phyloP scores from a whole-genome alignment of 1,140 invertebrate genomes.

The Drosophila baimaii region DNA sequence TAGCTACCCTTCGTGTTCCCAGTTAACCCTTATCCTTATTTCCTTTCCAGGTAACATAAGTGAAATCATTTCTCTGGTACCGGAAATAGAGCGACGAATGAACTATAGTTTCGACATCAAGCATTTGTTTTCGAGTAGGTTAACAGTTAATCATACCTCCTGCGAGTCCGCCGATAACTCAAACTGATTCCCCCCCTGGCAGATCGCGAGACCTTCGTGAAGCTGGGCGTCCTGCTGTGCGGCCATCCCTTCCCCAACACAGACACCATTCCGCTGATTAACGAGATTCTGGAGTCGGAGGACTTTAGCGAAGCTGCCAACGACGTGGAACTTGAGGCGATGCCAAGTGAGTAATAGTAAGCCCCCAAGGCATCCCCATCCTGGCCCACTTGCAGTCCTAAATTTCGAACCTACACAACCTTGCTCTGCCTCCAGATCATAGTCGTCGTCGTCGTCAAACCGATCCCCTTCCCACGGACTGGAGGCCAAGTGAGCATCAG shows the following conservation, averaged over 20 bases:
- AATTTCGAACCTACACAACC: background rate
- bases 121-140: conserved; percentile 76
- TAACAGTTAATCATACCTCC: background rate
- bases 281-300: conserved; percentile 85
- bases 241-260: conserved; percentile 85
- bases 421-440: conserved; percentile 34
- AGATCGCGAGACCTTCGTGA: conserved; percentile 83
- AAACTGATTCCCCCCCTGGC: background rate
- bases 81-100: conserved; percentile 72
- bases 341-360: conserved; percentile 86
- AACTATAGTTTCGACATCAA: conserved; percentile 81
- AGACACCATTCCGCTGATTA: conserved; percentile 80
- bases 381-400: too few relatives aligned
- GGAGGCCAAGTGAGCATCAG: conserved; percentile 52
- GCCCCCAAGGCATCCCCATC: too few relatives aligned
- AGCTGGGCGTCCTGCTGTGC: conserved; percentile 87
- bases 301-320: conserved; percentile 84
- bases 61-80: conserved; percentile 66
- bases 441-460: conserved; percentile 25
- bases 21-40: background rate
- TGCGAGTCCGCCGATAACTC: background rate
- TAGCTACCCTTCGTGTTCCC: background rate
- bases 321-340: conserved; percentile 85
- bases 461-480: conserved; percentile 23
- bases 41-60: conserved; percentile 61